A percentile compares a stretch with the other conserved stretches of the same genome.
Conservation (phyloP, 2,888 invertebrate species). For the Orchesellides sinensis region DNA sequence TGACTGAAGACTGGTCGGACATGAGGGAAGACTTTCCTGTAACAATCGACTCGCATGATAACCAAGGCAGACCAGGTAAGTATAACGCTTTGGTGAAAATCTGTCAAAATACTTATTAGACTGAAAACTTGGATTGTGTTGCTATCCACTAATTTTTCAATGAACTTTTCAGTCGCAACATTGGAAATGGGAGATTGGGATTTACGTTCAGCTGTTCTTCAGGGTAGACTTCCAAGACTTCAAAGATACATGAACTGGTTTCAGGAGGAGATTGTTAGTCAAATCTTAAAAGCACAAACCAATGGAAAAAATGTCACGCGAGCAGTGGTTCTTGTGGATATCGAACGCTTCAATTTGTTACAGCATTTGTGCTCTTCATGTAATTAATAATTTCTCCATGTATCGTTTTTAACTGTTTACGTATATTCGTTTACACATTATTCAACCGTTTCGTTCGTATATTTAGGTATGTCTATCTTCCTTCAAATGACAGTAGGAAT, state of each 20-base stretch:
- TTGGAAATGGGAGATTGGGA: constrained; percentile 37
- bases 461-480: constrained; percentile 17
- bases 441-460: too few relatives aligned
- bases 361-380: constrained; percentile 32
- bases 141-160: neutral
- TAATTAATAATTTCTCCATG: too few relatives aligned
- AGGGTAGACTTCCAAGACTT: constrained; percentile 24
- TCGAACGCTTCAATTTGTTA: constrained; percentile 25
- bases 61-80: constrained; percentile 36
- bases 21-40: constrained; percentile 33
- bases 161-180: constrained; percentile 13
- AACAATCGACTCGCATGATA: constrained; percentile 2
- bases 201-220: constrained; percentile 5
- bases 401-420: too few relatives aligned
- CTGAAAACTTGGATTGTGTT: too few relatives aligned
- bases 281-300: constrained; percentile 26
- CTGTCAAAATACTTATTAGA: neutral
- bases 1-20: constrained; percentile 25
- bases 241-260: constrained; percentile 25
- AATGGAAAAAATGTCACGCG: constrained; percentile 33
- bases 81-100: neutral
- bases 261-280: constrained; percentile 3
- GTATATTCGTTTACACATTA: too few relatives aligned
- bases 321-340: constrained; percentile 12
- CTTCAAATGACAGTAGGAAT: neutral